Conservation (phyloP, 1,140 invertebrate genomes). For the Heliconius himera region DNA sequence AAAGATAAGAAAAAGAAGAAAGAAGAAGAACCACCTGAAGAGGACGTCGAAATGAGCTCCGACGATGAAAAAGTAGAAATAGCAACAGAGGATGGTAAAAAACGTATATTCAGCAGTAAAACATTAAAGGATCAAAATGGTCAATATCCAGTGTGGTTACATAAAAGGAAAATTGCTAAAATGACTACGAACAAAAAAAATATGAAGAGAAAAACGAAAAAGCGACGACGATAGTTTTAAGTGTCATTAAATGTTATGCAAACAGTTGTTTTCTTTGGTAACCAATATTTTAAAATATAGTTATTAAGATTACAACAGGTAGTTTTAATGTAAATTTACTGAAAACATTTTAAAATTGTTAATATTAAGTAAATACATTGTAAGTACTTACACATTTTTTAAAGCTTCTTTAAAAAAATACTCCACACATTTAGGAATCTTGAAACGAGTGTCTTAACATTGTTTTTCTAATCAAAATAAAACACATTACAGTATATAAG, state of each 20-base stretch:
- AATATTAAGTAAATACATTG: too few species aligned
- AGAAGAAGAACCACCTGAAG: constrained; percentile 48
- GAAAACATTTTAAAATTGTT: too few species aligned
- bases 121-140: constrained; percentile 76
- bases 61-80: constrained; percentile 71
- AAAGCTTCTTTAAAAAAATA: too few species aligned
- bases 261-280: constrained; percentile 4
- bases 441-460: too few species aligned
- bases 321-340: too few species aligned
- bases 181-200: constrained; percentile 66
- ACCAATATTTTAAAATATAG: background rate
- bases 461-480: too few species aligned
- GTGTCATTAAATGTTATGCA: background rate
- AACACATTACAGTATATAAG: too few species aligned
- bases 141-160: constrained; percentile 74
- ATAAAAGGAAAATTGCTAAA: constrained; percentile 75
- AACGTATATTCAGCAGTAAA: constrained; percentile 67
- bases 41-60: constrained; percentile 73
- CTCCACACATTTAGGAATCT: too few species aligned
- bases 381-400: too few species aligned
- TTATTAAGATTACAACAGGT: background rate
- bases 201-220: constrained; percentile 66
- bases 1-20: constrained; percentile 55
- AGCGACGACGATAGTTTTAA: constrained; percentile 53
- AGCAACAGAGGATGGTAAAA: constrained; percentile 59